These are phyloP conservation scores for Dasypolia templi DNA, from an alignment of 2,888 invertebrate genomes.

Conservation along the genomic window DNA sequence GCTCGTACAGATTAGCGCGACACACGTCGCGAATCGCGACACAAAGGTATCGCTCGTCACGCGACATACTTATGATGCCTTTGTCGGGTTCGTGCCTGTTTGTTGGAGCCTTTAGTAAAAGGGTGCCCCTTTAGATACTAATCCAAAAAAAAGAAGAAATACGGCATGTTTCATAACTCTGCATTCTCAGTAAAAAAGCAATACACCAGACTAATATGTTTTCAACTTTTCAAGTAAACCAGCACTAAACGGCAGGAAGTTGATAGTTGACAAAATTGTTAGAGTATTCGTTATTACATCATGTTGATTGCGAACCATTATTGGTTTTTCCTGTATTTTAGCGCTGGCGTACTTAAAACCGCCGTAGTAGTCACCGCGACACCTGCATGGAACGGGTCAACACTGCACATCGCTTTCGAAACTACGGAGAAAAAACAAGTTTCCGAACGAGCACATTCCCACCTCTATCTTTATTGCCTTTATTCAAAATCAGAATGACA, in stretches of 20 bases:
- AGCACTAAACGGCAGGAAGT: slow-evolving; percentile 50
- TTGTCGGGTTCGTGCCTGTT: too few species aligned
- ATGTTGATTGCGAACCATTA: slow-evolving; percentile 35
- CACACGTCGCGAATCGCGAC: too few species aligned
- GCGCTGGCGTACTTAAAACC: slow-evolving; percentile 57
- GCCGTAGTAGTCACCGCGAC: slow-evolving; percentile 54
- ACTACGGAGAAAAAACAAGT: slow-evolving; percentile 70
- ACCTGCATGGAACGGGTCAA: slow-evolving; percentile 76
- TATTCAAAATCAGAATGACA: slow-evolving; percentile 40
- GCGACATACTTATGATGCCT: too few species aligned
- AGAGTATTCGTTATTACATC: slow-evolving; percentile 42
- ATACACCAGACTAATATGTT: slow-evolving; percentile 8
- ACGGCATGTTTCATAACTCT: slow-evolving; percentile 22
- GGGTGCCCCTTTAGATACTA: neutral
- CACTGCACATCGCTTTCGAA: slow-evolving; percentile 83
- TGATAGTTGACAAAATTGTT: slow-evolving; percentile 46
- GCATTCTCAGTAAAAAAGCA: slow-evolving; percentile 20
- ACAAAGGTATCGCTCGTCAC: too few species aligned
- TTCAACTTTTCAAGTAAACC: slow-evolving; percentile 37
- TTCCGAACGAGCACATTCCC: slow-evolving; percentile 49
- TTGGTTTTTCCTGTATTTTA: slow-evolving; percentile 61
- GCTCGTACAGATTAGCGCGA: too few species aligned
- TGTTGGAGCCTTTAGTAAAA: too few species aligned
- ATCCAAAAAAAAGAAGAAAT: slow-evolving; percentile 10
- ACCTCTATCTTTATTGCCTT: slow-evolving; percentile 15